Evolutionary conservation across 2,888 invertebrate genomes (phyloP), one percentile per base, ranked within the genome.

Genomic region (Drosophila maculinotata): DNA sequence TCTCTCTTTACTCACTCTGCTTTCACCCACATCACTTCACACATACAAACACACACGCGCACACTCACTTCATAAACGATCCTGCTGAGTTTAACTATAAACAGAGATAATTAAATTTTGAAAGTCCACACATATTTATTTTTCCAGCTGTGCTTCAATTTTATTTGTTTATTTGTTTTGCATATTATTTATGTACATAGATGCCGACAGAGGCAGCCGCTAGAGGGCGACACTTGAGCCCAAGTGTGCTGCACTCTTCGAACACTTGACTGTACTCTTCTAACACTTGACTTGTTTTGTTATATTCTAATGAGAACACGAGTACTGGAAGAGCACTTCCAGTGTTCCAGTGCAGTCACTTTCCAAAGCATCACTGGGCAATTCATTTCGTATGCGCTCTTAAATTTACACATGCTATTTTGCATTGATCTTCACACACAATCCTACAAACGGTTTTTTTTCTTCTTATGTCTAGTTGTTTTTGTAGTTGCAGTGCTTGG

Each of bases 21-120:
- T 49, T 48, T 72, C 51, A 58, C 78, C 49, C 58, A 58, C 54
- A 71, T 72, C 73, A 72, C 9, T 77, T 72, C 53, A 73, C 77
- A 73, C 77, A 51, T n/a, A 41, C 31, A 26, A 7, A 35, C 15
- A 6, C 14, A 41, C 17, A 48, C 20, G 30, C 51, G 35, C 10
- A 14, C 51, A 65, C 52, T 60, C 41, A 44, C n/a, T 52, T 51
- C 41, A 53, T 51, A 38, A 56, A 58, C 31, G 45, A 52, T 72
- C 65, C 63, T 58, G 63, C 49, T 45, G 63, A 17, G 49, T 12
- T 51, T 14, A 26, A 45, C 6, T 31, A 39, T 45, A 66, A 54
- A 51, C 41, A 52, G 20, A 30, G 36, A 15, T 30, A 30, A 38
- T 53, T 20, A 23, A 23, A 31, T 30, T 48, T 17, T 17, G 30